Evolutionary conservation across 2,888 invertebrate species (phyloP).

Genomic region (Helicoverpa assulta): DNA sequence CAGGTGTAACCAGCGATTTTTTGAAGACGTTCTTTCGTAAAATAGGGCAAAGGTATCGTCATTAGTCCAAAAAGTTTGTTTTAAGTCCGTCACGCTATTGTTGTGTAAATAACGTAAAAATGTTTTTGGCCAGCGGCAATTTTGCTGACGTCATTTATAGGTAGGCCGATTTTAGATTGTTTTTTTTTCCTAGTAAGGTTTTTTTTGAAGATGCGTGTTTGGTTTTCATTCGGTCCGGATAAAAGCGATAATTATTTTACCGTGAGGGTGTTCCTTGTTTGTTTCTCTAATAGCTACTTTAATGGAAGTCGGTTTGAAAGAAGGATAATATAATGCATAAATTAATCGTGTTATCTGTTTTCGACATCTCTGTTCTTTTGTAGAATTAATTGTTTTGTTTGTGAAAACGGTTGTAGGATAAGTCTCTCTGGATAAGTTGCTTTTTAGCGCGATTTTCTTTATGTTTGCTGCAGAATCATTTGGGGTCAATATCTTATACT

Average conservation of each 20-base stretch:
- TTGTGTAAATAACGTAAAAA: constrained; percentile 76
- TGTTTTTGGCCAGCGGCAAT: constrained; percentile 71
- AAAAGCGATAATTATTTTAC: constrained; percentile 90
- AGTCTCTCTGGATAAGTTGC: background rate
- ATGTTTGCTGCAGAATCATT: background rate
- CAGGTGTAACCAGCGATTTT: constrained; percentile 79
- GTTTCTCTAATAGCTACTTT: constrained; percentile 89
- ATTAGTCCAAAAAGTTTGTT: constrained; percentile 84
- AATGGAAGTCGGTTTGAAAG: constrained; percentile 82
- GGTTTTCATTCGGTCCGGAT: constrained; percentile 75
- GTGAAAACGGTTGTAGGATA: constrained; percentile 25
- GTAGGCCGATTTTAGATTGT: constrained; percentile 80
- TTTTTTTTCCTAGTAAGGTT: constrained; percentile 74
- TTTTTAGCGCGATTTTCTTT: background rate
- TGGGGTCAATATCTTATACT: background rate
- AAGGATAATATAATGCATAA: constrained; percentile 77
- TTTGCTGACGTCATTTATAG: constrained; percentile 86
- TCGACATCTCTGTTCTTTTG: constrained; percentile 65
- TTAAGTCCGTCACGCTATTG: constrained; percentile 85
- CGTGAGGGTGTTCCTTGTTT: constrained; percentile 86
- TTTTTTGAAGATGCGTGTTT: constrained; percentile 73
- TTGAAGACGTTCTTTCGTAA: constrained; percentile 71
- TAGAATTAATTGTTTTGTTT: constrained; percentile 52
- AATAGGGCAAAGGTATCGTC: constrained; percentile 77
- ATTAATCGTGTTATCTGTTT: constrained; percentile 78